Evolutionary conservation across 1,140 invertebrate species (phyloP).

Genomic region (Plectus sambesii): DNA sequence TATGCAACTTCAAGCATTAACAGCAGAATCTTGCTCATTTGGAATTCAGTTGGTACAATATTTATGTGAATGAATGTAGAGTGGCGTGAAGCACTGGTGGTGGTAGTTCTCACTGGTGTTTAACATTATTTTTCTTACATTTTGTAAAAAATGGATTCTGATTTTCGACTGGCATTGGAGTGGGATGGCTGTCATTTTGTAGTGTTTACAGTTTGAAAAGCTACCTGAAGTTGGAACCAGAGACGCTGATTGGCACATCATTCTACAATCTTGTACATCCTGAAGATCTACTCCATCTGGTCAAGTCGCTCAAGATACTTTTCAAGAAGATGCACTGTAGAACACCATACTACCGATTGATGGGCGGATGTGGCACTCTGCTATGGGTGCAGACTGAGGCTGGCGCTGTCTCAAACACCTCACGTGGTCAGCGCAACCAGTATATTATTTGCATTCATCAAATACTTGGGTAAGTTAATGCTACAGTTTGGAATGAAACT

Average conservation of each 20-base stretch:
- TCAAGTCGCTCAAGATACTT: conserved; percentile 27
- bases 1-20: conserved; percentile 1
- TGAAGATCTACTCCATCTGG: conserved; percentile 21
- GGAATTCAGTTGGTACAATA: too few relatives aligned
- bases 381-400: conserved; percentile 38
- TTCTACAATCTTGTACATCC: conserved; percentile 42
- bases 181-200: too few relatives aligned
- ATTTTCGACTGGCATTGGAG: too few relatives aligned
- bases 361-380: conserved; percentile 27
- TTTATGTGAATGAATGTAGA: too few relatives aligned
- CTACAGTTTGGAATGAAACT: too few relatives aligned
- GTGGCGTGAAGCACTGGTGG: too few relatives aligned
- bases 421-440: conserved; percentile 35
- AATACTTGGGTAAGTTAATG: conserved; percentile 29
- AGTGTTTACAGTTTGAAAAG: conserved; percentile 28
- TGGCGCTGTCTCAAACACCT: conserved; percentile 34
- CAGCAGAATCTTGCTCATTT: not conserved
- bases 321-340: conserved; percentile 31
- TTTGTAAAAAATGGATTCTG: too few relatives aligned
- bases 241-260: conserved; percentile 33
- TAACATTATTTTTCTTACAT: too few relatives aligned
- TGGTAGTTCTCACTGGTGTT: too few relatives aligned
- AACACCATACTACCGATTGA: conserved; percentile 32
- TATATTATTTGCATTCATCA: conserved; percentile 40
- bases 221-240: conserved; percentile 26